Conservation (phyloP, 2,113 vertebrate genomes). For the Mobula hypostoma region DNA sequence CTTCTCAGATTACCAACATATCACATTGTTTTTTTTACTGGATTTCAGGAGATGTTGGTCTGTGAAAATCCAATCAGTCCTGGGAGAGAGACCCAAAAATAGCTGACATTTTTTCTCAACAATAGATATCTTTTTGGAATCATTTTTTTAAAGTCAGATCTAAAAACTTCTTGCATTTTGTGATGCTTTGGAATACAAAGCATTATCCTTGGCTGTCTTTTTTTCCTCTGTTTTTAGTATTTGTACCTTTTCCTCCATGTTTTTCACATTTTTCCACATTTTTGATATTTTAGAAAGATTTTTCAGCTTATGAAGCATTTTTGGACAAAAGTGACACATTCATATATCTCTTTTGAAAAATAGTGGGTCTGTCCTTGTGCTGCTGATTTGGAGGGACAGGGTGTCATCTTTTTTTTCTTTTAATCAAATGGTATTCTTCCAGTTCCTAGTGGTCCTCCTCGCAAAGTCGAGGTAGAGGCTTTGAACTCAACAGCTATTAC, state of each 20-base stretch:
- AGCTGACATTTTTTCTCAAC: not conserved
- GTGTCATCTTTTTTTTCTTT: slow-evolving; percentile 81
- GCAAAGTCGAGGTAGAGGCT: slow-evolving; percentile 99
- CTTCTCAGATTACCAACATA: not conserved
- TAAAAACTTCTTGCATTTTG: slow-evolving; percentile 58
- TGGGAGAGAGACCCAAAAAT: not conserved
- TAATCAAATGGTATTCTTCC: slow-evolving; percentile 95
- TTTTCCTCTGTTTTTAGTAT: slow-evolving; percentile 83
- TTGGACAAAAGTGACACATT: not conserved
- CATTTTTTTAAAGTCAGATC: slow-evolving; percentile 55
- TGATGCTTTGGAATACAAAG: slow-evolving; percentile 87
- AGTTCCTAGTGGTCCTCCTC: slow-evolving; percentile 99
- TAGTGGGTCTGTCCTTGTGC: slow-evolving; percentile 69
- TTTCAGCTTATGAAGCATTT: slow-evolving; percentile 46
- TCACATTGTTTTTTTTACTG: not conserved
- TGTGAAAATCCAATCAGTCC: not conserved
- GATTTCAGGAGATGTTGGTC: slow-evolving; percentile 33
- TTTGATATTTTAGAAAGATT: slow-evolving; percentile 80
- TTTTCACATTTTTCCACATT: slow-evolving; percentile 87
- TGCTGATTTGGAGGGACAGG: slow-evolving; percentile 58
- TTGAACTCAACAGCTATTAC: slow-evolving; percentile 98
- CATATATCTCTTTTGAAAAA: slow-evolving; percentile 37
- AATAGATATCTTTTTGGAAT: slow-evolving; percentile 26
- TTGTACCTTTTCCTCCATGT: slow-evolving; percentile 81
- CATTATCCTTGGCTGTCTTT: slow-evolving; percentile 76